Evolutionary conservation across 2,113 vertebrate genomes (phyloP).

Genomic region (Trogon melanurus): DNA sequence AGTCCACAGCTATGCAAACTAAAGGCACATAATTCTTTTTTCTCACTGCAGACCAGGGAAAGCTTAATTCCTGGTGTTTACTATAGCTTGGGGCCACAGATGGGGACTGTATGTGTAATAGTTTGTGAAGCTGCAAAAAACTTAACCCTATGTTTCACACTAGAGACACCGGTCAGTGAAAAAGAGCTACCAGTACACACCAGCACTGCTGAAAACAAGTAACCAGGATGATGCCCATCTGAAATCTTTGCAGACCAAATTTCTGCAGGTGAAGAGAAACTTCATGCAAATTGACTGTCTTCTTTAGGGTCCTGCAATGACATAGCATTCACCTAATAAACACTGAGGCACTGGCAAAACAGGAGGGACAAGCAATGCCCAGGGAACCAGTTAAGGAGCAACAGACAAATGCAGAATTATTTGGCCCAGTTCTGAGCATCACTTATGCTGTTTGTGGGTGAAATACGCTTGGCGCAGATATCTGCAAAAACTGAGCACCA

Average conservation of each 20-base stretch:
- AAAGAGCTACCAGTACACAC: not conserved
- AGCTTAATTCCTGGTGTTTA: not conserved
- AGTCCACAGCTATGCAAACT: not conserved
- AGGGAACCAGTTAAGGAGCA: not conserved
- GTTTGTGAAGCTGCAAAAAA: not conserved
- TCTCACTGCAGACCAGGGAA: not conserved
- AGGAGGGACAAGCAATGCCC: rapidly evolving
- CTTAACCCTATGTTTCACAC: not conserved
- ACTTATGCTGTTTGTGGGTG: not conserved
- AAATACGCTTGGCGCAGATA: not conserved
- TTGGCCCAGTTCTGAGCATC: not conserved
- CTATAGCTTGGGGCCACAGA: not conserved
- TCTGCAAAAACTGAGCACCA: not conserved
- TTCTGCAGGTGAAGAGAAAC: not conserved
- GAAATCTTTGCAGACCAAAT: not conserved
- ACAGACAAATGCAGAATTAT: rapidly evolving
- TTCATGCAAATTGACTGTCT: not conserved
- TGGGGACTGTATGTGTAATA: not conserved
- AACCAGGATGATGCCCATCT: not conserved
- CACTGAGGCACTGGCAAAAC: rapidly evolving
- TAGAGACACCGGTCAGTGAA: not conserved
- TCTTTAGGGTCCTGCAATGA: not conserved
- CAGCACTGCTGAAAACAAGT: not conserved
- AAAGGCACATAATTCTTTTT: not conserved
- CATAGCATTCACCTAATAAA: not conserved